Base-by-base conservation (phyloP, 2,113 vertebrate species). In the Irena cyanogastra region DNA sequence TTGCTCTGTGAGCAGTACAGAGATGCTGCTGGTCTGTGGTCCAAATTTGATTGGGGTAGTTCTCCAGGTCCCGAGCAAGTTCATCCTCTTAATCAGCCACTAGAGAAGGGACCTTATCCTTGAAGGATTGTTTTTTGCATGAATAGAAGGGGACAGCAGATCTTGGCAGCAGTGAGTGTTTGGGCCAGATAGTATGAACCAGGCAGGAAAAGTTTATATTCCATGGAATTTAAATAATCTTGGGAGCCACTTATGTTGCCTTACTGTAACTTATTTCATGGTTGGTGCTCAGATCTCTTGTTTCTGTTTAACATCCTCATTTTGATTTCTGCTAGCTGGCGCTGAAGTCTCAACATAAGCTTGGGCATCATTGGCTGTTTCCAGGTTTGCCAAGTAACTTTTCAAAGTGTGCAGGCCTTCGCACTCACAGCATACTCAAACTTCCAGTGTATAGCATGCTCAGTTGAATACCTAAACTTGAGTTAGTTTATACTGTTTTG, bases 71-170 rank as follows among this genome's bases (percentile, higher is more conserved):
- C 69, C 72, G 49, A 61, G 53, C 28, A 49, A 60, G 35, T 77
- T 95, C 39, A 87, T 39, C 45, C 42, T 68, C 19, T 83, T 79
- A 57, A 90, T 92, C 72, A 69, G 41, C 59, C 61, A 13, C 89
- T 74, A 50, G 68, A 50, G 72, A 93, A 81, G 59, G 37, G 35
- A 49, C 23, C 64, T 77, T 39, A 41, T 47, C 47, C 79, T 77
- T n/a, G 33, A 63, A 90, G 45, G 42, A 28, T 56, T 54, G 5
- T 4, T 19, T 84, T 79, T 80, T 64, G 33, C 33, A 6, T 26
- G 45, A 84, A 44, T 47, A 74, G 57, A 83, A 79, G 45, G 54
- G 61, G 21, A 8, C 44, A 50, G 35, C 60, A 75, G 30, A 28
- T 52, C 37, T 82, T 1, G 0, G 17, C 71, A 76, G 80, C 65